phyloP scores from a whole-genome alignment of 1,140 invertebrate genomes.

The Latrodectus geometricus region DNA sequence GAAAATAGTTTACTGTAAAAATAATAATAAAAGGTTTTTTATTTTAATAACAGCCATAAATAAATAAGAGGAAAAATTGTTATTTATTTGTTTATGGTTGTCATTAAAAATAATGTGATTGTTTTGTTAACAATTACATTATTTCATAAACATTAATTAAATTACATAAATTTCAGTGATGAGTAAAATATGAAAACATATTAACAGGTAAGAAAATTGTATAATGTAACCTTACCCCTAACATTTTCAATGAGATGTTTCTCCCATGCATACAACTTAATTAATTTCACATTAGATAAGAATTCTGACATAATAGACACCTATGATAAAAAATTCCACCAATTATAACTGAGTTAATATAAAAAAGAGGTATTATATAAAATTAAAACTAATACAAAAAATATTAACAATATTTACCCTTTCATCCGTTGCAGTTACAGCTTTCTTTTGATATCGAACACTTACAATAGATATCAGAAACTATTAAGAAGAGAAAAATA shows the following conservation, averaged over 20 bases:
- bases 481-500: slow-evolving; percentile 66
- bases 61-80: no score
- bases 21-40: no score
- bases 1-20: no score
- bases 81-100: no score
- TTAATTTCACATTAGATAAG: slow-evolving; percentile 66
- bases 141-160: no score
- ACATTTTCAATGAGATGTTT: slow-evolving; percentile 76
- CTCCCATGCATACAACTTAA: slow-evolving; percentile 94
- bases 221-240: not conserved
- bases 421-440: slow-evolving; percentile 68
- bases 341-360: not conserved
- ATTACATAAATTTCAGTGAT: no score
- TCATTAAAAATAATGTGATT: no score
- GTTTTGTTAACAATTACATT: no score
- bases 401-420: slow-evolving; percentile 59
- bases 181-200: no score
- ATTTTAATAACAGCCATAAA: no score
- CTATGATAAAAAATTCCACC: slow-evolving; percentile 28
- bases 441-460: slow-evolving; percentile 70
- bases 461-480: slow-evolving; percentile 71
- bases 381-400: not conserved
- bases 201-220: no score
- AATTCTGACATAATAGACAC: slow-evolving; percentile 64
- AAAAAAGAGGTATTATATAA: not conserved